phyloP scores from a whole-genome alignment of 2,888 invertebrate genomes.

The Noctua pronuba region DNA sequence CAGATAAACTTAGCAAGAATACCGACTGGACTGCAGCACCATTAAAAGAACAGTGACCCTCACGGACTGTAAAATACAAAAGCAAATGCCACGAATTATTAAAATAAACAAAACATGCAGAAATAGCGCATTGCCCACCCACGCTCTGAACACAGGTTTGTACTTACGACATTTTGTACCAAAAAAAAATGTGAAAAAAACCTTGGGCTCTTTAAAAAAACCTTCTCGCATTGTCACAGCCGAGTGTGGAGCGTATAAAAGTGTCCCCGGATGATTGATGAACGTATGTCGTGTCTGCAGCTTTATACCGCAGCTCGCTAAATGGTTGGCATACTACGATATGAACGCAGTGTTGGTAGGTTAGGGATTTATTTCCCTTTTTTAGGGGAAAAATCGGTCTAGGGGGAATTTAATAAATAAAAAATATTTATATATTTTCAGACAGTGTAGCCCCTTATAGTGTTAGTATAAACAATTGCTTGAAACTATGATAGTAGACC shows the following conservation, averaged over 20 bases:
- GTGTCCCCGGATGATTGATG: slow-evolving; percentile 82
- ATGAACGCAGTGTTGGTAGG: slow-evolving; percentile 37
- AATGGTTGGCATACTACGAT: slow-evolving; percentile 64
- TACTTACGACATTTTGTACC: slow-evolving; percentile 68
- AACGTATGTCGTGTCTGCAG: slow-evolving; percentile 74
- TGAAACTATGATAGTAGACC: no score
- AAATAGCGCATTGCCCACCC: slow-evolving; percentile 30
- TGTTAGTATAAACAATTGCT: no score
- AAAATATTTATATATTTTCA: no score
- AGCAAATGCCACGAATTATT: slow-evolving; percentile 16
- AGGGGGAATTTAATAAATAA: neutral
- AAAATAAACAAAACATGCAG: slow-evolving; percentile 37
- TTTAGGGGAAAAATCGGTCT: neutral
- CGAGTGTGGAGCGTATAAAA: slow-evolving; percentile 76
- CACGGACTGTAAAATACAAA: slow-evolving; percentile 27
- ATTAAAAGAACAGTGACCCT: slow-evolving; percentile 46
- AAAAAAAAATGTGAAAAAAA: slow-evolving; percentile 68
- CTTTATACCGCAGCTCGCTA: slow-evolving; percentile 64
- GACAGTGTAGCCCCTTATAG: no score
- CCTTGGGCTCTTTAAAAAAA: slow-evolving; percentile 63
- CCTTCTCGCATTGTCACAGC: slow-evolving; percentile 69
- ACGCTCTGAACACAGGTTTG: slow-evolving; percentile 67
- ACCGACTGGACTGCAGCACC: slow-evolving; percentile 31
- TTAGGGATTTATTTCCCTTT: neutral
- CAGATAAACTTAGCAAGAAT: slow-evolving; percentile 20